Percentiles rank a stretch among this genome's conserved stretches.
Evolutionary conservation across 2,888 invertebrate genomes (phyloP).

Genomic region (Yponomeuta plumbellus): DNA sequence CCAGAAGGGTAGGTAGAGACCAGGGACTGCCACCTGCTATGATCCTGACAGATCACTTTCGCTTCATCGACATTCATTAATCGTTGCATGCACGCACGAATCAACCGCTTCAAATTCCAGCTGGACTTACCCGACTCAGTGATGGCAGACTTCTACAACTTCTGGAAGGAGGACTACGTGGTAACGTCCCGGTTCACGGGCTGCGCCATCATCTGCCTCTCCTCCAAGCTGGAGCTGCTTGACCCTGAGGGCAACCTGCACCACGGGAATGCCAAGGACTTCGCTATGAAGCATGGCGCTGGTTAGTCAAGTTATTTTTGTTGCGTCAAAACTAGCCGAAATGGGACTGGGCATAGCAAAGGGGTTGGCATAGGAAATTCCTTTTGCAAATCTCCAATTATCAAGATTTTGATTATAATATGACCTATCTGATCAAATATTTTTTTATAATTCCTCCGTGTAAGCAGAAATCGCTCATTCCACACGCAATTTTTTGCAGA

Average conservation of each 20-base stretch:
- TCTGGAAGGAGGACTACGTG: slow-evolving; percentile 46
- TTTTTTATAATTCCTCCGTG: no score
- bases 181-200: slow-evolving; percentile 40
- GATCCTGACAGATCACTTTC: no score
- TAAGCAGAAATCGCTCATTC: not conserved
- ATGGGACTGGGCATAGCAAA: no score
- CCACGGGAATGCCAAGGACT: slow-evolving; percentile 53
- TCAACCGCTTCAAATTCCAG: slow-evolving; percentile 27
- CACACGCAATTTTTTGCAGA: slow-evolving; percentile 30
- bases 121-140: slow-evolving; percentile 39
- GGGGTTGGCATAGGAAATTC: no score
- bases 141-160: slow-evolving; percentile 41
- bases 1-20: no score
- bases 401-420: no score
- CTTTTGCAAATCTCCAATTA: no score
- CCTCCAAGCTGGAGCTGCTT: slow-evolving; percentile 47
- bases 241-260: slow-evolving; percentile 50
- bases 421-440: no score
- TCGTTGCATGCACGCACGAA: no score
- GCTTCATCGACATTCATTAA: no score
- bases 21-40: no score
- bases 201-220: slow-evolving; percentile 53
- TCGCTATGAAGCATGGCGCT: slow-evolving; percentile 53
- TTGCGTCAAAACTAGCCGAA: no score
- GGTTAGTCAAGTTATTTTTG: slow-evolving; percentile 33